A percentile compares a stretch with the other conserved stretches of the same genome.
These are phyloP conservation scores for Sorex maritimensis DNA, from an alignment of 2,797 vertebrate species.

Conservation along the genomic window DNA sequence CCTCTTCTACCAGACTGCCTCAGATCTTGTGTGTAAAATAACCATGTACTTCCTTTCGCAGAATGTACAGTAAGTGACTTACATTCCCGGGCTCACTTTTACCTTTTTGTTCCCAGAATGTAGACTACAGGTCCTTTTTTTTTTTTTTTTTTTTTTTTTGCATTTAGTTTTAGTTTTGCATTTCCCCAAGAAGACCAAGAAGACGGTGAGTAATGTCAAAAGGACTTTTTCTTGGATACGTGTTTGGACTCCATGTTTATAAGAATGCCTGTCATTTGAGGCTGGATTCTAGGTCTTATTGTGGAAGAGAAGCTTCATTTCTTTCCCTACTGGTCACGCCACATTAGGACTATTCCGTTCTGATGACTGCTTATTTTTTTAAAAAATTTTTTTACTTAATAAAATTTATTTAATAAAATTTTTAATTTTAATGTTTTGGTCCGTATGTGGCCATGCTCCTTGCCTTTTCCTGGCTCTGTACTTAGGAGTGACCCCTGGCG, in stretches of 20 bases:
- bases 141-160: conserved; percentile 7
- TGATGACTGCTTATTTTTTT: not conserved
- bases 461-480: too few relatives aligned
- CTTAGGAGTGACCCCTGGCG: too few relatives aligned
- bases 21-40: not conserved
- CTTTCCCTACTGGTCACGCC: not conserved
- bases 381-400: too few relatives aligned
- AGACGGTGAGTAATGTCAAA: not conserved
- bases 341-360: not conserved
- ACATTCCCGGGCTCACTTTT: not conserved
- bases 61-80: not conserved
- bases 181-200: not conserved
- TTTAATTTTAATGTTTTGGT: too few relatives aligned
- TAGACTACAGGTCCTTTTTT: not conserved
- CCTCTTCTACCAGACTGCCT: not conserved
- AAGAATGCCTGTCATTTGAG: conserved; percentile 17
- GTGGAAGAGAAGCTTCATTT: not conserved
- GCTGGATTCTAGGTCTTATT: not conserved
- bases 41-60: not conserved
- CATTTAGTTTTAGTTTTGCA: not conserved
- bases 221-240: not conserved
- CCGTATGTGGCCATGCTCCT: too few relatives aligned
- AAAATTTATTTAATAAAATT: too few relatives aligned
- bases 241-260: conserved; percentile 16
- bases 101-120: not conserved